Evolutionary conservation across 2,797 vertebrate genomes (phyloP), one percentile per base, ranked within the genome.

Genomic region (Crenuchus spilurus): DNA sequence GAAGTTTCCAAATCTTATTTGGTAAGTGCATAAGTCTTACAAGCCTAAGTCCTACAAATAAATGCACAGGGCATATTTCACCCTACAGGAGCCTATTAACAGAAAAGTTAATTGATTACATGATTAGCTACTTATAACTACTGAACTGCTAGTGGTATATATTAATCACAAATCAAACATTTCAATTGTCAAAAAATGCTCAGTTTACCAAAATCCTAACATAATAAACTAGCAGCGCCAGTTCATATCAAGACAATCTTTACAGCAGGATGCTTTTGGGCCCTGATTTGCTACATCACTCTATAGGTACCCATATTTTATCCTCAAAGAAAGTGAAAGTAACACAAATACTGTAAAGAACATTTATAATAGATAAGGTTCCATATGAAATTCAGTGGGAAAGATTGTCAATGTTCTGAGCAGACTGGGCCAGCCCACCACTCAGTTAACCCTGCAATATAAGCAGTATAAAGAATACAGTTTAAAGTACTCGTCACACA

Each of bases 401-500:
- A 18, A 67, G 64, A 74, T 37, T 49, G 70, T 55, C 44, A 18
- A 16, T 60, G 35, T 68, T 77, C 37, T 18, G 58, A 70, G 65
- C 58, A 66, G 26, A 65, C n/a, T 51, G 37, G 67, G 33, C 72
- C 72, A 70, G 41, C 66, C 66, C 52, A 54, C 58, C 35, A 58
- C 51, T 70, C 72, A 42, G 44, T 60, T 41, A 37, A 39, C 42
- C 28, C 44, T 75, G 30, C 7, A 48, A 31, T 30, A 68, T 42
- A 58, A 67, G 22, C 52, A 65, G 10, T 48, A 26, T 37, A 61
- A 46, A 48, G 20, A 26, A 33, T 42, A 61, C n/a, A n/a, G n/a
- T n/a, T n/a, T n/a, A 33, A 22, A 57, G 55, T 26, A 55, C 10
- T 24, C 31, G 30, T 37, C 58, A 20, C 13, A 58, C 26, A 16